Percentiles rank a stretch among this genome's conserved stretches.
Evolutionary conservation across 92 coral and sea anemone genomes (phyloP).

Genomic region (Siderastrea radians): DNA sequence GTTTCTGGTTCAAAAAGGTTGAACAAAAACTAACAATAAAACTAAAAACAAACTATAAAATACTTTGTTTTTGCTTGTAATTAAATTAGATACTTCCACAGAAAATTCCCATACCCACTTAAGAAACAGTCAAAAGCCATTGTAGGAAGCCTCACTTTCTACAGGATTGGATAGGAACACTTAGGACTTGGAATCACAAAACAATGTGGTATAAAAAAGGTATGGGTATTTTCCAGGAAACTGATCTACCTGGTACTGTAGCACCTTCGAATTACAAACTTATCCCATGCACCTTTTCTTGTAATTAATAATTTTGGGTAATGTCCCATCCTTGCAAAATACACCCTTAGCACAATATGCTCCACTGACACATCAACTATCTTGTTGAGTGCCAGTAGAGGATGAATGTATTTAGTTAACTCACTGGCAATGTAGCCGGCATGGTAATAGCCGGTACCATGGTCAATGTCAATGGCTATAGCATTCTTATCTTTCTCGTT

Average conservation of each 20-base stretch:
- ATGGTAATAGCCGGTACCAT: constrained; percentile 37
- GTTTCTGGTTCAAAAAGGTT: no score
- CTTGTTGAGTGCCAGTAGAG: constrained; percentile 13
- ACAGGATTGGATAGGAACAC: no score
- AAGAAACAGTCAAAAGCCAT: no score
- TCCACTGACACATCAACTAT: constrained; percentile 29
- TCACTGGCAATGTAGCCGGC: constrained; percentile 69
- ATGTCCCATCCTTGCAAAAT: constrained; percentile 44
- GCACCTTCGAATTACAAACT: constrained; percentile 35
- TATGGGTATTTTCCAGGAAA: not conserved
- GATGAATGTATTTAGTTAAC: constrained; percentile 53
- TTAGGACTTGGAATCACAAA: no score
- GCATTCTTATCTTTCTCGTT: constrained; percentile 66
- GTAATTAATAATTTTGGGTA: constrained; percentile 39
- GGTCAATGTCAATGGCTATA: constrained; percentile 49
- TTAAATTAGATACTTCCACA: no score
- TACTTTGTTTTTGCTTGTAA: no score
- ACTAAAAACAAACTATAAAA: no score
- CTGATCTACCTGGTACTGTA: not conserved
- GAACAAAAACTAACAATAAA: no score
- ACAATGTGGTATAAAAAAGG: constrained; percentile 7
- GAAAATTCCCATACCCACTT: no score
- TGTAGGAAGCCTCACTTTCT: no score
- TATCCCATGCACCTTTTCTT: constrained; percentile 46
- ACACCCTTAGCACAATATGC: constrained; percentile 38